Base-by-base conservation (phyloP, 1,140 invertebrate species). In the Mycetomoellerius zeteki region DNA sequence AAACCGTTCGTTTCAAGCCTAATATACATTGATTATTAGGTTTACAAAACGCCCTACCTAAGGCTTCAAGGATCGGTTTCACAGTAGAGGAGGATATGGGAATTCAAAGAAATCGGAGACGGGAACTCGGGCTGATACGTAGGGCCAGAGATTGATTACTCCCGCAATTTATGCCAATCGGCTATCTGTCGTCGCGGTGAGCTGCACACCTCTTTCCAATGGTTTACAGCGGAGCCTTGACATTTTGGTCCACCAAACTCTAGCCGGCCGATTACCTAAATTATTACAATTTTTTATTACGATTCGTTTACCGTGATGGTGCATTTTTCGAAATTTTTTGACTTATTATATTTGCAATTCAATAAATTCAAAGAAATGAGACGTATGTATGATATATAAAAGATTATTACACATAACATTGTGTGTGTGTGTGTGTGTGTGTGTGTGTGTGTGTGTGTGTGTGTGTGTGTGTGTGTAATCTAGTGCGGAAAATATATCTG, bases 131-230 rank as follows among this genome's bases (percentile, higher is more conserved):
- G 56, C 76, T 71, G 65, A 82, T 62, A 75, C 69, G 37, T 86
- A 76, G 67, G 54, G 30, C 14, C n/a, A 24, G 71, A 47, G 56
- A 56, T 52, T 43, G 85, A 89, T 96, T 97, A 99, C 96, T 99
- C 98, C 94, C 97, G 97, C 86, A 99, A 96, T 96, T 99, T 99
- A 96, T 99, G 99, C 99, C 99, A 99, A 95, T 99, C 98, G 65
- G 99, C 99, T 93, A 99, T 99, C 96, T 99, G 99, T 86, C 99
- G 97, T 86, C 99, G 97, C n/a, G 99, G 99, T 84, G 98, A 99
- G 93, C 97, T 98, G 95, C 98, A 98, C 76, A 99, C 98, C 96
- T 99, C 99, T 90, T 98, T 98, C 99, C 99, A 99, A 95, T 99
- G 99, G 93, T 98, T 98, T 14, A 98, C 95, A 33, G 98, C 98